These are phyloP conservation scores for Oscheius sp. DNA, from an alignment of 2,888 invertebrate species.

Conservation along the genomic window DNA sequence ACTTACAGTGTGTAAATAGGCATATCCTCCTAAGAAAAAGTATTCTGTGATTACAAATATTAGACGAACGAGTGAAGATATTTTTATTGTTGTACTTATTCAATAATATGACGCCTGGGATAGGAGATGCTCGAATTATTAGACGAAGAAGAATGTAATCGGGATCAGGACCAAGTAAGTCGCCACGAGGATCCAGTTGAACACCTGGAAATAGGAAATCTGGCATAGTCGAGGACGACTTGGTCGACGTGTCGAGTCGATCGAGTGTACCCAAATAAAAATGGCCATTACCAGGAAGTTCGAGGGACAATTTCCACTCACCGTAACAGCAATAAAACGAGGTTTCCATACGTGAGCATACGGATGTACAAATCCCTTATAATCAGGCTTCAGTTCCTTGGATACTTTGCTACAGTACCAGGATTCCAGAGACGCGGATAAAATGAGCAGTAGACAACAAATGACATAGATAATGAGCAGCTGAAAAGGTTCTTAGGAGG, in stretches of 20 bases:
- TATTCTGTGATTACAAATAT: slow-evolving; percentile 2
- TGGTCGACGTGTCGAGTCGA: no score
- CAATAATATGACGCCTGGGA: slow-evolving; percentile 20
- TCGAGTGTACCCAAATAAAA: no score
- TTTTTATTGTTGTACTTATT: slow-evolving; percentile 24
- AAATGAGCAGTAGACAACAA: slow-evolving; percentile 47
- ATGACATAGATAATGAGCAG: slow-evolving; percentile 53
- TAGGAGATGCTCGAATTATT: slow-evolving; percentile 1
- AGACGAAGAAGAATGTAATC: slow-evolving; percentile 52
- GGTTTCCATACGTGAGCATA: slow-evolving; percentile 46
- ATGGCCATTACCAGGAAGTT: background rate
- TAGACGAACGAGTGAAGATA: background rate
- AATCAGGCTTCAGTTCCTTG: slow-evolving; percentile 33
- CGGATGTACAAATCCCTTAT: background rate
- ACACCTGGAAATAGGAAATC: slow-evolving; percentile 48
- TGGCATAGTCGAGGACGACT: no score
- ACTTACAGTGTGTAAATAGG: background rate
- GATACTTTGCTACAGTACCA: slow-evolving; percentile 50
- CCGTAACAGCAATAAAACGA: slow-evolving; percentile 57
- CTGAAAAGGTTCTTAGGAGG: slow-evolving; percentile 37
- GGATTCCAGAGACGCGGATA: slow-evolving; percentile 55
- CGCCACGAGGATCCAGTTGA: slow-evolving; percentile 62
- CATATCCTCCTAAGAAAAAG: background rate
- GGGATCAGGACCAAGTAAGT: slow-evolving; percentile 55
- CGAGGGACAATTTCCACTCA: slow-evolving; percentile 43